Conservation (phyloP, 2,797 vertebrate species). For the Molossus alvarezi region DNA sequence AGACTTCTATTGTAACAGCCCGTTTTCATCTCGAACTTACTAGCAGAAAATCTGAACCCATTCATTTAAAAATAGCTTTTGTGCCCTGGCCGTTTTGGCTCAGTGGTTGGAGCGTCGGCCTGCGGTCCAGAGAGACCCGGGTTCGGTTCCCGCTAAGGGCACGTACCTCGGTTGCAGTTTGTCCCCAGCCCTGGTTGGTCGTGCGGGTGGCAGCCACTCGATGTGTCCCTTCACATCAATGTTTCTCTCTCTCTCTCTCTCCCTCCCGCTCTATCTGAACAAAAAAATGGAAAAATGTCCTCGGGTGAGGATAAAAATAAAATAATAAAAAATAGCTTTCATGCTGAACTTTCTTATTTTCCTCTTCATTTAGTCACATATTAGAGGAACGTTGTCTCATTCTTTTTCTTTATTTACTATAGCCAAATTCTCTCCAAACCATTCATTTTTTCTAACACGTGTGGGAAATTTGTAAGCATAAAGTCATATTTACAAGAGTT, state of each 20-base stretch:
- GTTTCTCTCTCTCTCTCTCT: too few relatives aligned
- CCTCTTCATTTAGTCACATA: background rate
- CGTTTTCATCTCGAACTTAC: slow-evolving; percentile 22
- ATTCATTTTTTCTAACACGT: background rate
- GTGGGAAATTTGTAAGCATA: slow-evolving; percentile 14
- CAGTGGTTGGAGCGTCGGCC: too few relatives aligned
- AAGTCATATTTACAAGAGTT: background rate
- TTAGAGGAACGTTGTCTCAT: background rate
- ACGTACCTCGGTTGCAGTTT: too few relatives aligned
- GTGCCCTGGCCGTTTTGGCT: background rate
- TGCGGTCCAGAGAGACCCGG: too few relatives aligned
- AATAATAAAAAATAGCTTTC: background rate
- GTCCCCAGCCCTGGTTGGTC: too few relatives aligned
- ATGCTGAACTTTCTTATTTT: background rate
- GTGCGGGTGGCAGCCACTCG: too few relatives aligned
- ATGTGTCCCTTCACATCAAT: too few relatives aligned
- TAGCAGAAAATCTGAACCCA: slow-evolving; percentile 26
- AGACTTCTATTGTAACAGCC: background rate
- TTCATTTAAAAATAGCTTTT: background rate
- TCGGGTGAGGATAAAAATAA: too few relatives aligned
- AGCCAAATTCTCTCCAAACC: background rate
- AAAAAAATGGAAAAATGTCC: too few relatives aligned
- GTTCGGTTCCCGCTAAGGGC: too few relatives aligned
- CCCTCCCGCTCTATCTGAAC: too few relatives aligned
- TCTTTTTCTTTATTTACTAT: slow-evolving; percentile 11